phyloP scores from a whole-genome alignment of 2,797 vertebrate genomes.

The Rallus crepitans region DNA sequence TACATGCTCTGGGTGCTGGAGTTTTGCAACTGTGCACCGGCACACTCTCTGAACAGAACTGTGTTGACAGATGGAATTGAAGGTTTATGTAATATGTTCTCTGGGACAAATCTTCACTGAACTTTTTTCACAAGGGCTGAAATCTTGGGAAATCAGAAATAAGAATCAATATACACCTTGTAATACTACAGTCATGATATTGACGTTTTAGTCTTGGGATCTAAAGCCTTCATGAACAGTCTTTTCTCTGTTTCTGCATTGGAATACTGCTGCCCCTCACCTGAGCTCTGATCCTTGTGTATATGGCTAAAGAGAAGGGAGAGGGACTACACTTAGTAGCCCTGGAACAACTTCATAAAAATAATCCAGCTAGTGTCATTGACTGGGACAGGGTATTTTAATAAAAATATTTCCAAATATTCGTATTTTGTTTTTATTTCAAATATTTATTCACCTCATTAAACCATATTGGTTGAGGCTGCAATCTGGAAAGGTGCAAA shows the following conservation, averaged over 20 bases:
- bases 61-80: not conserved
- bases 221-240: not conserved
- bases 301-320: not conserved
- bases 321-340: not conserved
- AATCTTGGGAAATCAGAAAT: not conserved
- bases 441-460: slow-evolving; percentile 10
- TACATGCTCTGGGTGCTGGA: not conserved
- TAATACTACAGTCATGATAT: not conserved
- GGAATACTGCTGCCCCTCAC: not conserved
- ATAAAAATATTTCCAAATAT: slow-evolving; percentile 20
- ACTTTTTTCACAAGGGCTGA: not conserved
- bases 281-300: not conserved
- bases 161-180: not conserved
- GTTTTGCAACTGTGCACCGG: not conserved
- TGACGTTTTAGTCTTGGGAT: not conserved
- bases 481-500: not conserved
- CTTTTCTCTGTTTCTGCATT: not conserved
- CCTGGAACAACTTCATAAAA: not conserved
- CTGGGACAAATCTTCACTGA: not conserved
- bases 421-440: slow-evolving; percentile 34
- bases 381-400: not conserved
- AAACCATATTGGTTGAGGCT: not conserved
- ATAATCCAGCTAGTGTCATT: not conserved
- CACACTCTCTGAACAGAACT: not conserved
- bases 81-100: not conserved